A percentile compares a stretch with the other conserved stretches of the same genome.
phyloP scores from a whole-genome alignment of 2,797 vertebrate genomes.

The Jordanella pulchra region DNA sequence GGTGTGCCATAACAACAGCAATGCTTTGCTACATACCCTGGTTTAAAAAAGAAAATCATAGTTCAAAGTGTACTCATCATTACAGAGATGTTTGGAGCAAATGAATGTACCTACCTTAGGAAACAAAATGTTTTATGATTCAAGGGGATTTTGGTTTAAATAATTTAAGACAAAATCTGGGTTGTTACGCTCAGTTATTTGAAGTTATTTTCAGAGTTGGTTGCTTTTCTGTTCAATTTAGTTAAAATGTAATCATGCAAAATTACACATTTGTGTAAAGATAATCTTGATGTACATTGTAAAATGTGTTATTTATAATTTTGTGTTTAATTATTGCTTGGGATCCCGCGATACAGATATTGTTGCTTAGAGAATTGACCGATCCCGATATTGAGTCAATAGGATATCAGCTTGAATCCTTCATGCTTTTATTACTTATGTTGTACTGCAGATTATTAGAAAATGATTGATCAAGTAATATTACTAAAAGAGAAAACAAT shows the following conservation, averaged over 20 bases:
- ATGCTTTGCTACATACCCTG: neutral
- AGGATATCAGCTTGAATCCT: too few relatives aligned
- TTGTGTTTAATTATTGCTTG: neutral
- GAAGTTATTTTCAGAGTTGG: neutral
- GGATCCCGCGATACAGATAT: too few relatives aligned
- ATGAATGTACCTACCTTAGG: neutral
- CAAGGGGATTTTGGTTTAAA: neutral
- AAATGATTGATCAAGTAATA: too few relatives aligned
- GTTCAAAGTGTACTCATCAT: neutral
- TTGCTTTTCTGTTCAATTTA: neutral
- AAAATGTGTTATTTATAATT: neutral
- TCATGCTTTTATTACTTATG: too few relatives aligned
- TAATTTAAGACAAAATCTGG: too few relatives aligned
- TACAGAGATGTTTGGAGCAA: neutral
- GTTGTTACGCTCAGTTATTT: neutral
- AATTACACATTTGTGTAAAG: neutral
- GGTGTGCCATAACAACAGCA: neutral
- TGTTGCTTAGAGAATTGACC: too few relatives aligned
- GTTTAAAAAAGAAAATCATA: neutral
- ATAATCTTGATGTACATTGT: neutral
- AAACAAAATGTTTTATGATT: neutral
- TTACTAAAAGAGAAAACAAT: too few relatives aligned
- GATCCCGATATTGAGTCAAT: too few relatives aligned
- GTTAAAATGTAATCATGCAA: neutral
- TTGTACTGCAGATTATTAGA: too few relatives aligned